Percentiles rank a stretch among this genome's conserved stretches.
These are phyloP conservation scores for Panonychus citri DNA, from an alignment of 1,140 invertebrate genomes.

Conservation along the genomic window DNA sequence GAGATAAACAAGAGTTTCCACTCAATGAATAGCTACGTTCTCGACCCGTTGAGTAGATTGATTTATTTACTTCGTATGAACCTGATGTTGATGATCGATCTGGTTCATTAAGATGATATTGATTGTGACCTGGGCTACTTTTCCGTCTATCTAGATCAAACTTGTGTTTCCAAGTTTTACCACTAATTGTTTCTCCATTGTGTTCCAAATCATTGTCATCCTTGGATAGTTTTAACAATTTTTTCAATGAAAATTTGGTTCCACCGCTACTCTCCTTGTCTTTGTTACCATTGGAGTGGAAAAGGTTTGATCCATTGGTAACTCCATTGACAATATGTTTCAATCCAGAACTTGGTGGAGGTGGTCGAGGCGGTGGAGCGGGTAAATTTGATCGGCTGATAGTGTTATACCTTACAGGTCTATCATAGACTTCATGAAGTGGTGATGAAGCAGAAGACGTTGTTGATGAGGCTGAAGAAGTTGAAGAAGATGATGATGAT, in stretches of 20 bases:
- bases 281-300: too few relatives aligned
- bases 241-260: neutral
- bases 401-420: neutral
- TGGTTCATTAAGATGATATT: neutral
- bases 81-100: neutral
- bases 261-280: neutral
- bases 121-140: neutral
- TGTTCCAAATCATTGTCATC: neutral
- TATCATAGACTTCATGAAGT: neutral
- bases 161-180: neutral
- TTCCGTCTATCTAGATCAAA: neutral
- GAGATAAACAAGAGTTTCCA: neutral
- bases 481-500: neutral
- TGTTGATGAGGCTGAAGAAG: neutral
- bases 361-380: too few relatives aligned
- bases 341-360: too few relatives aligned
- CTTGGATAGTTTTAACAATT: neutral
- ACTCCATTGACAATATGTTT: neutral
- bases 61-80: neutral
- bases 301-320: neutral
- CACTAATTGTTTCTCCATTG: neutral
- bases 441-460: neutral
- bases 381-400: neutral
- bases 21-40: neutral
- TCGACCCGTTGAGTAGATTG: neutral